A percentile compares a stretch with the other conserved stretches of the same genome.
These are phyloP conservation scores for Miichthys miiuy DNA, from an alignment of 2,797 vertebrate species.

Conservation along the genomic window DNA sequence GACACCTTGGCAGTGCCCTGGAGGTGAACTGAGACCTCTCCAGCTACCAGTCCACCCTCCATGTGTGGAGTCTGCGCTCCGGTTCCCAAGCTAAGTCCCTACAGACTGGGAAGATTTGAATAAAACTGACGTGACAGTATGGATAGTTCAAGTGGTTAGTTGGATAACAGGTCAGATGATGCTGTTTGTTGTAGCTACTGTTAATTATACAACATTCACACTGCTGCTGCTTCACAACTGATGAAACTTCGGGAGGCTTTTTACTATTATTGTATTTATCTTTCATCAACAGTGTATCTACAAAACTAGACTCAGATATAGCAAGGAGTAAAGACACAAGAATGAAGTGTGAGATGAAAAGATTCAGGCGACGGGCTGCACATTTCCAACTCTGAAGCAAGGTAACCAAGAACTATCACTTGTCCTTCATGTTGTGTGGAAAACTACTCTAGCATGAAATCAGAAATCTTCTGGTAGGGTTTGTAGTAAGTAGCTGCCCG, in stretches of 20 bases:
- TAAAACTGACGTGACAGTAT: background rate
- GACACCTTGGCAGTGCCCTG: too few relatives aligned
- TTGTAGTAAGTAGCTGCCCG: background rate
- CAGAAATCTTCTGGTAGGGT: background rate
- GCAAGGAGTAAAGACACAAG: background rate
- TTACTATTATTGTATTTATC: background rate
- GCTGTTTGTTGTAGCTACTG: background rate
- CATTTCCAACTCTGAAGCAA: background rate
- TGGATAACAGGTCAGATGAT: background rate
- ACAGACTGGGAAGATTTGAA: too few relatives aligned
- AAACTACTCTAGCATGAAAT: slow-evolving; percentile 5
- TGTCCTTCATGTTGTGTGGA: background rate
- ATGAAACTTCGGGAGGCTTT: background rate
- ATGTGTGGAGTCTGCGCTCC: too few relatives aligned
- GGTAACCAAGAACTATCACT: background rate
- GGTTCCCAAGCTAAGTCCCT: too few relatives aligned
- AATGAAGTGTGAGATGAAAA: background rate
- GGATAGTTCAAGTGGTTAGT: background rate
- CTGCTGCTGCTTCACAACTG: background rate
- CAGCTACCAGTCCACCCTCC: too few relatives aligned
- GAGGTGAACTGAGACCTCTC: too few relatives aligned
- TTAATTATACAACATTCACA: background rate
- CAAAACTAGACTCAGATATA: background rate
- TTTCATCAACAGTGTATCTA: background rate
- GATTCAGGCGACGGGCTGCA: background rate